phyloP scores from a whole-genome alignment of 2,888 invertebrate genomes.

The Pharmacophagus antenor region DNA sequence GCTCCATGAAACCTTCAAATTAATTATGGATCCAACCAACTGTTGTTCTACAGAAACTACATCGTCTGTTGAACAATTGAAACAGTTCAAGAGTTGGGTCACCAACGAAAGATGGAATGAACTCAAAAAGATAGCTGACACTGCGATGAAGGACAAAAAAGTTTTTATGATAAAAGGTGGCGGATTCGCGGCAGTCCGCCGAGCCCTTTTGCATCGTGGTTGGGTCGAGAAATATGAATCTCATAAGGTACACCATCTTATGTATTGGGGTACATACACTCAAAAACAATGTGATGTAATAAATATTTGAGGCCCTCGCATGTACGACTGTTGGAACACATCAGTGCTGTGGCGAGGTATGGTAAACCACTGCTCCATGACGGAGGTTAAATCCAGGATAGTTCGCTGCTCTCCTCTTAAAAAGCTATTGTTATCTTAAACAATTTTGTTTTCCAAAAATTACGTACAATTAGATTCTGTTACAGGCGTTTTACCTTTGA shows the following conservation, averaged over 20 bases:
- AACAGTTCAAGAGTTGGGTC: conserved; percentile 79
- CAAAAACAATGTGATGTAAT: background rate
- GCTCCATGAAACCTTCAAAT: background rate
- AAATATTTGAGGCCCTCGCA: background rate
- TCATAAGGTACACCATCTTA: conserved; percentile 55
- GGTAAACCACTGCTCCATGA: too few relatives aligned
- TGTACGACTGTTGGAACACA: too few relatives aligned
- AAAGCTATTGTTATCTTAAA: too few relatives aligned
- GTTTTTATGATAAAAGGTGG: conserved; percentile 87
- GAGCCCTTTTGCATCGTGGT: conserved; percentile 85
- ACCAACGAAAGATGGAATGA: conserved; percentile 84
- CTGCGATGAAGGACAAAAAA: conserved; percentile 83
- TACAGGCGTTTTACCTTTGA: background rate
- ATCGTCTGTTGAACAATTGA: conserved; percentile 66
- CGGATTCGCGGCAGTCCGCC: conserved; percentile 85
- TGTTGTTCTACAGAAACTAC: conserved; percentile 34
- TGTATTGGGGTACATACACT: background rate
- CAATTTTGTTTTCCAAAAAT: too few relatives aligned
- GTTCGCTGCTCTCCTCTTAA: too few relatives aligned
- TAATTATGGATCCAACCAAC: background rate
- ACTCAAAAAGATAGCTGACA: conserved; percentile 83
- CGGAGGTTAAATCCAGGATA: too few relatives aligned
- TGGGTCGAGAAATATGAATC: conserved; percentile 86
- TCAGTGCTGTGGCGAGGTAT: too few relatives aligned
- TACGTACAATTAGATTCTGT: too few relatives aligned